Base-by-base conservation (phyloP, 64 coral and sea anemone species). In the Platygyra sinensis region DNA sequence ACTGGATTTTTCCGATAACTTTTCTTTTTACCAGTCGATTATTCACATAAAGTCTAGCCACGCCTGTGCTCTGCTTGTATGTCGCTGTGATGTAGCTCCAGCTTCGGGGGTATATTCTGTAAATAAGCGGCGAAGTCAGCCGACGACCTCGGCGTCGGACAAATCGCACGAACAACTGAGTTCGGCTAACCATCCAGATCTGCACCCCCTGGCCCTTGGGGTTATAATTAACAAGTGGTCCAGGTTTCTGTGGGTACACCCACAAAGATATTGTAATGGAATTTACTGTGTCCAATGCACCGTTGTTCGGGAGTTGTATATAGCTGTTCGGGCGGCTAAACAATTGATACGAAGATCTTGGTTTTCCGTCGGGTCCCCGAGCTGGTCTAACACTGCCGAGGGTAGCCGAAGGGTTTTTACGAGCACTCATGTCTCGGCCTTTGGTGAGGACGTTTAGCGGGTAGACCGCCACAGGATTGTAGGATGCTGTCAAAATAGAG, bases 221-320 rank as follows among this genome's bases (percentile, higher is more conserved):
- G 31, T 87, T 69, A 83, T 95, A 95, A 30, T 92, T 86, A 16
- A 94, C 72, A 51, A 95, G 79, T 9, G 94, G 94, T 28, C 95
- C 95, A 2, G 82, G 50, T 27, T 52, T 36, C 61, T 92, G 64
- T 15, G 82, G 92, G 51, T 85, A 94, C 33, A 96, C 86, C 95
- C 95, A 96, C 1, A 67, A 77, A 20, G 93, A 88, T 60, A 94
- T 88, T 25, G 91, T 90, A n/a, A 94, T 96, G 1, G 95, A 96
- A 18, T 94, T 83, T 6, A 94, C 92, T n/a, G 91, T 93, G 71
- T 96, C 95, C 59, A 96, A 72, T 18, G 80, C 80, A 57, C 91
- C 88, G 15, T 64, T 80, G 60, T 96, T 96, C 0, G 91, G 91
- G 30, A 96, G 73, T 60, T 94, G 76, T 52, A 96, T 91, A 72